Base-by-base conservation (phyloP, 2,797 vertebrate species). In the Galago senegalensis region DNA sequence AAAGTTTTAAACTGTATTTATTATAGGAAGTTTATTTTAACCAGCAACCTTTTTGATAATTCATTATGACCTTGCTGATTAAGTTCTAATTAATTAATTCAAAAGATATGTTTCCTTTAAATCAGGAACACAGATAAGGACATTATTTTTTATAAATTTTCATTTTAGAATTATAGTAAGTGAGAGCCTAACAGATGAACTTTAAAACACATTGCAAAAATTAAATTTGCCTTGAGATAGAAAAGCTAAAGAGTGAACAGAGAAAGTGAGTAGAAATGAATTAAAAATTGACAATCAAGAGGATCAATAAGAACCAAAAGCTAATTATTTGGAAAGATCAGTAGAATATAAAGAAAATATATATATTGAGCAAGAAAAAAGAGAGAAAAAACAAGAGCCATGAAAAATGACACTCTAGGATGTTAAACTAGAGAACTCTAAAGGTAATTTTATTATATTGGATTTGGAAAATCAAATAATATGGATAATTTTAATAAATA, bases 91-190 rank as follows among this genome's bases (percentile, higher is more conserved):
- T 65, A 83, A 27, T n/a, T 75, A 40, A 84, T 75, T 76, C 2
- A 63, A 93, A 87, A 90, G 2, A 11, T 70, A 14, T 81, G 3
- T 77, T 94, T 88, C 2, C 34, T 82, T 79, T 83, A 49, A 84
- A 58, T 72, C 3, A 86, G 31, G 29, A 73, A 37, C 1, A 89
- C 4, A 58, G 21, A 37, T 53, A 82, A 94, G 70, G 40, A 17
- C 20, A 76, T 80, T 70, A 63, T 83, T 86, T 27, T 85, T 92
- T 16, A 16, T 63, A 34, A 56, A 46, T 87, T 91, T 95, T 80
- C 29, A 76, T 89, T 96, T 83, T 89, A 89, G 34, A 93, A 91
- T 49, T 53, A 60, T 89, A 65, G 9, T 49, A 76, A 77, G 77
- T 31, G 5, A 69, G 23, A 70, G 5, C 17, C 12, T 79, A 82